phyloP scores from a whole-genome alignment of 2,888 invertebrate species.

The Tachina grossa region DNA sequence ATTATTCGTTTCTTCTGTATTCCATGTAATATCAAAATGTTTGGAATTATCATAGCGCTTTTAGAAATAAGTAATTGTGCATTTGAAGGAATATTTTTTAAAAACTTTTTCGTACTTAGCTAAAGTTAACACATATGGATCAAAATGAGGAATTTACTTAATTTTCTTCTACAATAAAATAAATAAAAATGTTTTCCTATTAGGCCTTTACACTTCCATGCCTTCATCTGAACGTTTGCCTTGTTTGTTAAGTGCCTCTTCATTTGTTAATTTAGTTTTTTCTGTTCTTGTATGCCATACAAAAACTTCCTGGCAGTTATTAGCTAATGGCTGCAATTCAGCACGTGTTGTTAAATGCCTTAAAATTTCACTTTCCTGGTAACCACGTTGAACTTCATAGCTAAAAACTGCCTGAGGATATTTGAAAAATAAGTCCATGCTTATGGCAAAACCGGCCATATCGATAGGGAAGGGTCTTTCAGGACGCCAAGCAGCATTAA shows the following conservation, averaged over 20 bases:
- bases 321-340: conserved; percentile 95
- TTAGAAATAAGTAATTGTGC: not conserved
- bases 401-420: conserved; percentile 91
- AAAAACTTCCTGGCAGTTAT: conserved; percentile 95
- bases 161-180: not conserved
- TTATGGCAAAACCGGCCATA: conserved; percentile 98
- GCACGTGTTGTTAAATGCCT: conserved; percentile 88
- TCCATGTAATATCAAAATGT: no score
- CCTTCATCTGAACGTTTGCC: conserved; percentile 85
- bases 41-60: not conserved
- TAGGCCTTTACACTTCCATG: conserved; percentile 84
- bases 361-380: conserved; percentile 93
- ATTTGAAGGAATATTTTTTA: not conserved
- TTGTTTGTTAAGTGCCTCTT: conserved; percentile 84
- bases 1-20: no score
- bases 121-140: no score
- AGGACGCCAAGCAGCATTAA: conserved; percentile 92
- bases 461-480: conserved; percentile 97
- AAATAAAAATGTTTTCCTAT: not conserved
- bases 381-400: conserved; percentile 93
- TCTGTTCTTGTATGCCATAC: conserved; percentile 99
- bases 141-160: not conserved
- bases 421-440: conserved; percentile 88
- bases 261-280: conserved; percentile 89
- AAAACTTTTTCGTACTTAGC: no score